phyloP scores from a whole-genome alignment of 1,140 invertebrate species.

The Drosophila oshimai region DNA sequence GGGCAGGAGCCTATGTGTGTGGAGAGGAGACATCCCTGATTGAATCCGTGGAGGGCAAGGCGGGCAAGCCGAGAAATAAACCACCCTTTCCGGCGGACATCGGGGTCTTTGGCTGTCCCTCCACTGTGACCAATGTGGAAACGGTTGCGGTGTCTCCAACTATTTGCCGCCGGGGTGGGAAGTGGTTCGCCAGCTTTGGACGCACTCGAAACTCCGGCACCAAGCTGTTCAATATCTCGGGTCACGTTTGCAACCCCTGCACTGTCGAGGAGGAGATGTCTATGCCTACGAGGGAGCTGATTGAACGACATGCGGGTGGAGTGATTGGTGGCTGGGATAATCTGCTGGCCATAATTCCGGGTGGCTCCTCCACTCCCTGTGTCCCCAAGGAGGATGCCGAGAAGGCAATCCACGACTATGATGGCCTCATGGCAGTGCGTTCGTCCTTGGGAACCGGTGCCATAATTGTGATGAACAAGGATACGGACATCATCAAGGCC shows the following conservation, averaged over 20 bases:
- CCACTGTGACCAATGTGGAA: slow-evolving; percentile 95
- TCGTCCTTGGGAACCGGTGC: slow-evolving; percentile 73
- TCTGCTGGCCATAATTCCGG: slow-evolving; percentile 63
- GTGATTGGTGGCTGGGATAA: slow-evolving; percentile 72
- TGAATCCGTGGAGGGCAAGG: slow-evolving; percentile 89
- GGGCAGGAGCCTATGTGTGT: slow-evolving; percentile 92
- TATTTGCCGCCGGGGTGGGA: slow-evolving; percentile 89
- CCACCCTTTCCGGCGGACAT: slow-evolving; percentile 91
- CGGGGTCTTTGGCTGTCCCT: slow-evolving; percentile 90
- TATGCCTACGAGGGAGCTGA: slow-evolving; percentile 62
- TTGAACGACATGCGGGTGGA: slow-evolving; percentile 68
- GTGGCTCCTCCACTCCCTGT: slow-evolving; percentile 68
- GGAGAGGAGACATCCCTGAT: slow-evolving; percentile 92
- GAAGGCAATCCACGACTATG: slow-evolving; percentile 59
- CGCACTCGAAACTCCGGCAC: slow-evolving; percentile 89
- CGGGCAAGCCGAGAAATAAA: slow-evolving; percentile 89
- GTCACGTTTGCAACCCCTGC: slow-evolving; percentile 90
- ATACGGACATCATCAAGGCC: slow-evolving; percentile 83
- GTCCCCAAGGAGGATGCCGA: slow-evolving; percentile 41
- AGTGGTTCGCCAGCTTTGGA: slow-evolving; percentile 90
- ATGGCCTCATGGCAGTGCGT: slow-evolving; percentile 53
- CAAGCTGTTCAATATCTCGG: slow-evolving; percentile 91
- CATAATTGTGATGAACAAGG: slow-evolving; percentile 67
- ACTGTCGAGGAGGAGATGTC: slow-evolving; percentile 87
- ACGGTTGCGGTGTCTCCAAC: slow-evolving; percentile 83